Evolutionary conservation across 2,888 invertebrate genomes (phyloP).

Genomic region (Tupiocoris notatus): DNA sequence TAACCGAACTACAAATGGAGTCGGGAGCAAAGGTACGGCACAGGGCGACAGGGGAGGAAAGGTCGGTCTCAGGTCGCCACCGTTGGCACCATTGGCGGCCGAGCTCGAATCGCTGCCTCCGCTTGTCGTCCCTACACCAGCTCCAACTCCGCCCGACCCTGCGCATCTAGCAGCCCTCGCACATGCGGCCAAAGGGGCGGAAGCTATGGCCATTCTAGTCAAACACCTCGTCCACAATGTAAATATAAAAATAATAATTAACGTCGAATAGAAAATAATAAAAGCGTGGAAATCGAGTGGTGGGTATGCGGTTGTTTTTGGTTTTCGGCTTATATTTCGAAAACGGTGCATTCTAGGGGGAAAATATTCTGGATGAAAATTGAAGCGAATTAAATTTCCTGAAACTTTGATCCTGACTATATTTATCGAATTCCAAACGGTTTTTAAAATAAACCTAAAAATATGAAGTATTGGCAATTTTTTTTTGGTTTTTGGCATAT

Average conservation of each 20-base stretch:
- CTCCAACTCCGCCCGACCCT: slow-evolving; percentile 45
- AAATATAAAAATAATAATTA: too few species aligned
- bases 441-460: too few species aligned
- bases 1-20: slow-evolving; percentile 53
- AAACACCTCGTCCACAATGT: slow-evolving; percentile 73
- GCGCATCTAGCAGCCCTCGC: slow-evolving; percentile 53
- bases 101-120: slow-evolving; percentile 22
- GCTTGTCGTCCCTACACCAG: slow-evolving; percentile 38
- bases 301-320: too few species aligned
- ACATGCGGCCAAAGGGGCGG: slow-evolving; percentile 66
- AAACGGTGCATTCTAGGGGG: too few species aligned
- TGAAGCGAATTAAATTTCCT: neutral
- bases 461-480: too few species aligned
- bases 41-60: slow-evolving; percentile 26
- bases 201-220: slow-evolving; percentile 80
- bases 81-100: slow-evolving; percentile 22
- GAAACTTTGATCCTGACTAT: neutral
- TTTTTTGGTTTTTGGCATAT: too few species aligned
- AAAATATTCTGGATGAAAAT: too few species aligned
- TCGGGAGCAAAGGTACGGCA: neutral
- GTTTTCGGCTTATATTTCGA: too few species aligned
- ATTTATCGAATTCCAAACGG: too few species aligned
- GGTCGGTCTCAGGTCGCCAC: slow-evolving; percentile 25
- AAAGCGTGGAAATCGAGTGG: too few species aligned
- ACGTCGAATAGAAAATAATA: too few species aligned